Conservation (phyloP, 2,888 invertebrate genomes). For the Nycteola revayana region DNA sequence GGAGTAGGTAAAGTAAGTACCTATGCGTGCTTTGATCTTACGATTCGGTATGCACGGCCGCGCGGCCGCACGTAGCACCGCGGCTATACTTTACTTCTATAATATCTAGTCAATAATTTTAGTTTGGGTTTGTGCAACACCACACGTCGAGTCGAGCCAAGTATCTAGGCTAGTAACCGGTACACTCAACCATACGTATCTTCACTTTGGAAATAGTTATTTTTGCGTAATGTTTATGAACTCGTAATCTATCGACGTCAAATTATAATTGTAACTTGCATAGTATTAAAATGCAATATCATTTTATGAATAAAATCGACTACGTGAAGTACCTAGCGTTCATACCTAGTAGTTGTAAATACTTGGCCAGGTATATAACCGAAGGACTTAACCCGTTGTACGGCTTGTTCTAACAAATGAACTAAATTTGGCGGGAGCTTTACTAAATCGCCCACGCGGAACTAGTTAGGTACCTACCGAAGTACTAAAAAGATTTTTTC, state of each 20-base stretch:
- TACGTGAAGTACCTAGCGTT: no score
- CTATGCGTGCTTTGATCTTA: constrained; percentile 82
- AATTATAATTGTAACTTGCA: constrained; percentile 5
- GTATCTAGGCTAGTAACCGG: constrained; percentile 54
- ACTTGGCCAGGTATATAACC: no score
- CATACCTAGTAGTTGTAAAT: no score
- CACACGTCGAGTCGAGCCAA: constrained; percentile 57
- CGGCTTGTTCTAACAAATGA: no score
- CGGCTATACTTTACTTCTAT: constrained; percentile 74
- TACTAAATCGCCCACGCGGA: no score
- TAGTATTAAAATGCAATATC: no score
- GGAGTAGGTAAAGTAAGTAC: constrained; percentile 73
- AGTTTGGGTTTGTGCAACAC: constrained; percentile 76
- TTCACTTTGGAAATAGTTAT: constrained; percentile 36
- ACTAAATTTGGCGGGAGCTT: no score
- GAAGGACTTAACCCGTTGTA: no score
- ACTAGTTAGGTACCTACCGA: no score
- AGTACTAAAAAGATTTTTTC: no score
- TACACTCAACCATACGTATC: constrained; percentile 43
- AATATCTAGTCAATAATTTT: constrained; percentile 78
- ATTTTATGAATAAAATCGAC: no score
- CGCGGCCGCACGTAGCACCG: constrained; percentile 72
- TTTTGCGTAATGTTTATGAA: constrained; percentile 22
- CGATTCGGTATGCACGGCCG: constrained; percentile 80
- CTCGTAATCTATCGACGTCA: constrained; percentile 12